Evolutionary conservation across 2,113 vertebrate species (phyloP).

Genomic region (Meriones unguiculatus): DNA sequence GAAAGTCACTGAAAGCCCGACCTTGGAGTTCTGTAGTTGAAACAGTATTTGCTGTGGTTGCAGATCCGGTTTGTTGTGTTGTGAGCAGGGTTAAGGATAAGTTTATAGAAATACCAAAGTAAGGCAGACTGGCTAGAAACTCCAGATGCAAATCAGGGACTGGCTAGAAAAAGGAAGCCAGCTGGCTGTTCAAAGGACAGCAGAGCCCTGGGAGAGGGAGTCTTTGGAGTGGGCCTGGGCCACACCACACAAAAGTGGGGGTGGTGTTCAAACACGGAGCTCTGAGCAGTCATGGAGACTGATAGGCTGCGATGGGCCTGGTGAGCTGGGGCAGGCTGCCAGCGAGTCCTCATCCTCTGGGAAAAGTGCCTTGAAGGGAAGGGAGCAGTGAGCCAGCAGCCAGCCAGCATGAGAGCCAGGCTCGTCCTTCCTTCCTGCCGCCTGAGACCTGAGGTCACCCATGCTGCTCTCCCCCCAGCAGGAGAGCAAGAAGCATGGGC

Average conservation of each 20-base stretch:
- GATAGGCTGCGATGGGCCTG: background rate
- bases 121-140: slow-evolving; percentile 25
- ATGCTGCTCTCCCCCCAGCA: background rate
- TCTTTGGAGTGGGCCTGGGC: background rate
- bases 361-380: background rate
- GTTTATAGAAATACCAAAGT: background rate
- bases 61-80: background rate
- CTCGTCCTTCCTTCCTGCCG: background rate
- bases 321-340: background rate
- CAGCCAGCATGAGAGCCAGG: background rate
- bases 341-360: background rate
- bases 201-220: slow-evolving; percentile 26
- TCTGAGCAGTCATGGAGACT: background rate
- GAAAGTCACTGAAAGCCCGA: slow-evolving; percentile 9
- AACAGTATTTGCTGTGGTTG: background rate
- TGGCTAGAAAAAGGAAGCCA: background rate
- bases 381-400: background rate
- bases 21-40: background rate
- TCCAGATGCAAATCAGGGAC: background rate
- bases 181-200: slow-evolving; percentile 31
- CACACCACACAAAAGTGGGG: background rate
- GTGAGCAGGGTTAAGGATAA: slow-evolving; percentile 34
- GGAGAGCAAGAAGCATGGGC: background rate
- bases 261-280: background rate
- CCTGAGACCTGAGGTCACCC: background rate